Percentiles rank a stretch among this genome's conserved stretches.
Conservation (phyloP, 2,888 invertebrate genomes). For the Monopis laevigella region DNA sequence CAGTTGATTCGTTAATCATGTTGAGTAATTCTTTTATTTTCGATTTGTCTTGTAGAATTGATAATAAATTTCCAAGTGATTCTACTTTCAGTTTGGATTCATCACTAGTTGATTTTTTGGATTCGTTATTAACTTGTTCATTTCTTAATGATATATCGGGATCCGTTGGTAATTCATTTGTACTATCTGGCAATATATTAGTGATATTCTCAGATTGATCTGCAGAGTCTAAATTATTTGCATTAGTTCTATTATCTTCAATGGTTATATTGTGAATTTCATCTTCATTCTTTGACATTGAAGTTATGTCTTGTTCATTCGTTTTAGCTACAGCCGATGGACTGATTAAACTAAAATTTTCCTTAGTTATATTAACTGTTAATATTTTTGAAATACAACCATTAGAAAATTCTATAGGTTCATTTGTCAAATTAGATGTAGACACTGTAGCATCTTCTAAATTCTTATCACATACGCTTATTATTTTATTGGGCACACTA, state of each 20-base stretch:
- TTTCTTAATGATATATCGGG: slow-evolving; percentile 35
- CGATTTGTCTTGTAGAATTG: slow-evolving; percentile 52
- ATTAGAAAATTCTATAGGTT: no score
- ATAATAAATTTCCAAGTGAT: slow-evolving; percentile 40
- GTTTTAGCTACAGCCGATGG: no score
- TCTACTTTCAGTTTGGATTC: slow-evolving; percentile 17
- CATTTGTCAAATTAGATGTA: no score
- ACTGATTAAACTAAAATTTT: no score
- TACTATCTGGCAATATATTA: slow-evolving; percentile 34
- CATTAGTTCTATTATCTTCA: slow-evolving; percentile 10
- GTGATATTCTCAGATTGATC: slow-evolving; percentile 15
- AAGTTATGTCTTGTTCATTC: no score
- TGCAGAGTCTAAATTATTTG: slow-evolving; percentile 27
- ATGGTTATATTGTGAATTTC: no score
- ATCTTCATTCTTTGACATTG: no score
- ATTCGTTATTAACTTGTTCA: background rate
- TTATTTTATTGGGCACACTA: no score
- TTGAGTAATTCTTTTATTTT: slow-evolving; percentile 57
- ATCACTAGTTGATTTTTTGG: background rate
- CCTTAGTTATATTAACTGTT: no score
- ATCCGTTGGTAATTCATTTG: slow-evolving; percentile 28
- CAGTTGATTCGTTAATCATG: slow-evolving; percentile 44
- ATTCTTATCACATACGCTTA: no score
- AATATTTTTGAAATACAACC: no score
- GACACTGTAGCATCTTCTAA: slow-evolving; percentile 1